Percentiles rank a stretch among this genome's conserved stretches.
Conservation (phyloP, 2,797 vertebrate genomes). For the Micropoecilia bifurca region DNA sequence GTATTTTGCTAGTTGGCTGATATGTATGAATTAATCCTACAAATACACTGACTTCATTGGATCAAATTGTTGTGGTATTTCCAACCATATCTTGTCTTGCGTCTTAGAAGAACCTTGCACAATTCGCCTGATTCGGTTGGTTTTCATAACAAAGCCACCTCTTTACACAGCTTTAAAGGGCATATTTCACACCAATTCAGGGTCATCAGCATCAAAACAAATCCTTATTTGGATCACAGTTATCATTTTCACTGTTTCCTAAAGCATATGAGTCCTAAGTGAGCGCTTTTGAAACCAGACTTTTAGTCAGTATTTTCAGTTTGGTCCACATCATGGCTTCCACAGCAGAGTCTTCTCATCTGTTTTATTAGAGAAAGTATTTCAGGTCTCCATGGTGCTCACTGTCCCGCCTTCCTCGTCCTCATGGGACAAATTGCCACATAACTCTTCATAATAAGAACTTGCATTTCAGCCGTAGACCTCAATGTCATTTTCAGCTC, state of each 20-base stretch:
- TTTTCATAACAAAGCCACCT: background rate
- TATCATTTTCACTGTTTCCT: background rate
- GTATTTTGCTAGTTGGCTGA: conserved; percentile 23
- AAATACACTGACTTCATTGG: conserved; percentile 27
- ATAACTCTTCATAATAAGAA: background rate
- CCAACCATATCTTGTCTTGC: background rate
- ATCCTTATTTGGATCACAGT: background rate
- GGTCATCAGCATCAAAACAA: background rate
- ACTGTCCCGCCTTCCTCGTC: background rate
- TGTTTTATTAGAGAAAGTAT: background rate
- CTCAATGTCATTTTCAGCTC: background rate
- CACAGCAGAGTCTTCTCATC: background rate
- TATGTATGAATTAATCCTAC: conserved; percentile 27
- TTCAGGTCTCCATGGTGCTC: background rate
- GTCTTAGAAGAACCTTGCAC: background rate
- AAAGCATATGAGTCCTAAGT: background rate
- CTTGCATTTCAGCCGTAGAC: background rate
- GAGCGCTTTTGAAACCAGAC: background rate
- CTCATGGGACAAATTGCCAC: background rate
- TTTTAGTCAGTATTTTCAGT: background rate
- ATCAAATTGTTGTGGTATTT: background rate
- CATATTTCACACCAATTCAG: background rate
- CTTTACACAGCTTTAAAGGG: conserved; percentile 25
- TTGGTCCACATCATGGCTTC: background rate
- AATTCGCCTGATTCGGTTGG: conserved; percentile 5